These are phyloP conservation scores for Pachymerium ferrugineum DNA, from an alignment of 2,888 invertebrate species.

Conservation along the genomic window DNA sequence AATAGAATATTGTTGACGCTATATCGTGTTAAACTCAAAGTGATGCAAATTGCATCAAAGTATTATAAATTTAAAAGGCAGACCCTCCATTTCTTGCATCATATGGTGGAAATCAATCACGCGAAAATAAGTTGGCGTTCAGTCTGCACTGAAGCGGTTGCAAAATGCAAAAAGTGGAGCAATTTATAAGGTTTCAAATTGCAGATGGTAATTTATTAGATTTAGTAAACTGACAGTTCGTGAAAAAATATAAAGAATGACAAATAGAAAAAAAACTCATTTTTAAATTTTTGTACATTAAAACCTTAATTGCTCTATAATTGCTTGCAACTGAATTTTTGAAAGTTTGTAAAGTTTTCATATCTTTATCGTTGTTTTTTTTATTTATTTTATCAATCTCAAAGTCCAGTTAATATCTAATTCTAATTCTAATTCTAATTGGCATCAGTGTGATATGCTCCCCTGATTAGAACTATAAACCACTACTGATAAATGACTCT, in stretches of 20 bases:
- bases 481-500: neutral
- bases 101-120: no score
- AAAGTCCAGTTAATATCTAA: neutral
- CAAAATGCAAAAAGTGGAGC: neutral
- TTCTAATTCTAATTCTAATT: neutral
- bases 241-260: neutral
- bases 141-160: neutral
- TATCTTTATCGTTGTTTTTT: neutral
- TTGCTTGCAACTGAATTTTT: neutral
- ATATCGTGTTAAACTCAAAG: no score
- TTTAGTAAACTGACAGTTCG: no score
- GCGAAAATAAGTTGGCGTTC: neutral
- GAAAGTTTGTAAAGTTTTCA: neutral
- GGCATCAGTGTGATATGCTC: neutral
- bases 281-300: no score
- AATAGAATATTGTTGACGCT: no score
- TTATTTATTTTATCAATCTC: neutral
- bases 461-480: neutral
- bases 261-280: no score
- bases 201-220: constrained; percentile 2
- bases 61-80: no score
- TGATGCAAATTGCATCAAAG: no score
- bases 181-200: neutral
- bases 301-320: neutral
- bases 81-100: no score